A percentile compares a stretch with the other conserved stretches of the same genome.
Evolutionary conservation across 2,113 vertebrate species (phyloP).

Genomic region (Boleophthalmus pectinirostris): DNA sequence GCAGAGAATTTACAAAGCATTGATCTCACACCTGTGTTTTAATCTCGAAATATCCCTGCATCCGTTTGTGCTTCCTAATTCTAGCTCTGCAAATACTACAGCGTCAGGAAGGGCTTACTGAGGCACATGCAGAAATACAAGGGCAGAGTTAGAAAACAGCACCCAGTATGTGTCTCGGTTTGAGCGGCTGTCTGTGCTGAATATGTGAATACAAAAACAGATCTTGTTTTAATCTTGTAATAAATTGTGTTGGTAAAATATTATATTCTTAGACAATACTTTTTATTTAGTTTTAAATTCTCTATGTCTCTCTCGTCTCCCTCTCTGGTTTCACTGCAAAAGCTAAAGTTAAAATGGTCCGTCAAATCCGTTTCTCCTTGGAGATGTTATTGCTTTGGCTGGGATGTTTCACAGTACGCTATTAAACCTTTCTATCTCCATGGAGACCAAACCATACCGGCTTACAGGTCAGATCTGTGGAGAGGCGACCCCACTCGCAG

Average conservation of each 20-base stretch:
- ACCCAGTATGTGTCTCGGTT: background rate
- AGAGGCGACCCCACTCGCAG: too few relatives aligned
- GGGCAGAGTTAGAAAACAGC: background rate
- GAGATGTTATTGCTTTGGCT: too few relatives aligned
- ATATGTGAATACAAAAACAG: background rate
- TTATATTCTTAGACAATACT: too few relatives aligned
- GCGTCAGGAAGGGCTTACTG: background rate
- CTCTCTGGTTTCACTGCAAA: too few relatives aligned
- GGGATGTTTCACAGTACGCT: too few relatives aligned
- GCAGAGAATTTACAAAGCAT: conserved; percentile 8
- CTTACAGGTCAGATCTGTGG: too few relatives aligned
- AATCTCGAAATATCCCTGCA: conserved; percentile 53
- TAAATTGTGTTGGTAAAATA: background rate
- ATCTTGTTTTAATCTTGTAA: background rate
- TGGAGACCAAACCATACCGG: too few relatives aligned
- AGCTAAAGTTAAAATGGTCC: too few relatives aligned
- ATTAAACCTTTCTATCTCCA: too few relatives aligned
- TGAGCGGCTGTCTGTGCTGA: background rate
- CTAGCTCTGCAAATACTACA: conserved; percentile 43
- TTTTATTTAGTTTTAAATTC: too few relatives aligned
- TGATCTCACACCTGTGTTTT: conserved; percentile 14
- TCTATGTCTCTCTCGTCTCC: too few relatives aligned
- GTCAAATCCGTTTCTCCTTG: too few relatives aligned
- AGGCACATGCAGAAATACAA: background rate
- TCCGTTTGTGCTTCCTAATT: conserved; percentile 56